Evolutionary conservation across 2,888 invertebrate genomes (phyloP).

Genomic region (Spodoptera picta): DNA sequence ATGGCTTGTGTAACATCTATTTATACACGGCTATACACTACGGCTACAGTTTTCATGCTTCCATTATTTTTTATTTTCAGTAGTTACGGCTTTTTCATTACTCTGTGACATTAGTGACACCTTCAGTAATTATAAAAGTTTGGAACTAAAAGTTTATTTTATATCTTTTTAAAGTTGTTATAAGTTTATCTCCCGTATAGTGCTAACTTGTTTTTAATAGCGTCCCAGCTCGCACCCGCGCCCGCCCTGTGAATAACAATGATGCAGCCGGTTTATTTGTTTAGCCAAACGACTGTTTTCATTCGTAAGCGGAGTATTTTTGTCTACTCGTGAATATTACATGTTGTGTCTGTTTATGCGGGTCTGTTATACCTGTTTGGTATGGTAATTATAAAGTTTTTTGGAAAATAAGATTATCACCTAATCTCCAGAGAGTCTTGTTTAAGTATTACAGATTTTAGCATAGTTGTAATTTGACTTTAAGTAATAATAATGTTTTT

Average conservation of each 20-base stretch:
- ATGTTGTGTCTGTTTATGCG: constrained; percentile 42
- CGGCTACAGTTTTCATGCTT: too few relatives aligned
- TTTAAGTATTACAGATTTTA: not conserved
- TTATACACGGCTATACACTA: constrained; percentile 6
- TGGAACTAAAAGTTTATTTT: too few relatives aligned
- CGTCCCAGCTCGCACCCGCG: constrained; percentile 9
- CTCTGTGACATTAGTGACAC: not conserved
- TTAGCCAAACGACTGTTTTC: constrained; percentile 40
- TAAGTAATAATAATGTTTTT: constrained; percentile 3
- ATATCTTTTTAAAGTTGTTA: constrained; percentile 16
- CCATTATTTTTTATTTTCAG: too few relatives aligned
- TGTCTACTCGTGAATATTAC: constrained; percentile 47
- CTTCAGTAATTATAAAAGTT: too few relatives aligned
- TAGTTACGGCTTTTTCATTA: constrained; percentile 9
- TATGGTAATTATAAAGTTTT: constrained; percentile 48
- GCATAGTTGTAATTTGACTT: not conserved
- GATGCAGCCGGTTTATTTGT: constrained; percentile 51
- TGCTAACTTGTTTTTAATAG: constrained; percentile 40
- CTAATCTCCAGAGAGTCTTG: constrained; percentile 8
- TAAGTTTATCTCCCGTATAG: constrained; percentile 19
- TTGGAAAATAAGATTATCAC: constrained; percentile 31
- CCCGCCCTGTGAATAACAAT: constrained; percentile 47
- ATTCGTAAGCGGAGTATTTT: constrained; percentile 41
- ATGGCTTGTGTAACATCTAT: constrained; percentile 22
- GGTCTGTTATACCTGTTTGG: constrained; percentile 38